Evolutionary conservation across 2,113 vertebrate species (phyloP).

Genomic region (Microtus montanus): DNA sequence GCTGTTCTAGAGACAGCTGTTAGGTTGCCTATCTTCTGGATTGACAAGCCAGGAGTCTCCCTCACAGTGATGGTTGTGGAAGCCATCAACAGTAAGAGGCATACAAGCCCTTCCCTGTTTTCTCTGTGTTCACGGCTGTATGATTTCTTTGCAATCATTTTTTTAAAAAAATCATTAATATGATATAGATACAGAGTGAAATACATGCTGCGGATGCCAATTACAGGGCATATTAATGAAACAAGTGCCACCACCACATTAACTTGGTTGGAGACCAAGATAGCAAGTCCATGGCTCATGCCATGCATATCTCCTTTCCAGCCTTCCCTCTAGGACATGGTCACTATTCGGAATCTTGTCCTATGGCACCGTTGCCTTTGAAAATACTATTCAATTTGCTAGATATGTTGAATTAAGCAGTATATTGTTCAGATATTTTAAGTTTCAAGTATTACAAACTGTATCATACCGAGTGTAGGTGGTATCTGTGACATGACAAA

Average conservation of each 20-base stretch:
- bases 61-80: not conserved
- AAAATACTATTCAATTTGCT: not conserved
- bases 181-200: not conserved
- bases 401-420: not conserved
- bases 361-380: not conserved
- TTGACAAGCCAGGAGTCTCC: not conserved
- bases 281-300: too few species aligned
- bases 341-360: not conserved
- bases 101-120: not conserved
- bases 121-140: not conserved
- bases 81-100: not conserved
- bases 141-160: not conserved
- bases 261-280: not conserved
- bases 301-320: too few species aligned
- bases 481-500: not conserved
- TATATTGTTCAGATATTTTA: not conserved
- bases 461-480: not conserved
- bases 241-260: not conserved
- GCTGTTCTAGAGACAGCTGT: not conserved
- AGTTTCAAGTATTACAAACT: not conserved
- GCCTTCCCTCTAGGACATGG: not conserved
- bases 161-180: not conserved
- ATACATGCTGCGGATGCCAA: not conserved
- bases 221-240: conserved; percentile 4
- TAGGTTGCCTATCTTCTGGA: not conserved